Conservation (phyloP, 2,113 vertebrate species). For the Urocynchramus pylzowi region DNA sequence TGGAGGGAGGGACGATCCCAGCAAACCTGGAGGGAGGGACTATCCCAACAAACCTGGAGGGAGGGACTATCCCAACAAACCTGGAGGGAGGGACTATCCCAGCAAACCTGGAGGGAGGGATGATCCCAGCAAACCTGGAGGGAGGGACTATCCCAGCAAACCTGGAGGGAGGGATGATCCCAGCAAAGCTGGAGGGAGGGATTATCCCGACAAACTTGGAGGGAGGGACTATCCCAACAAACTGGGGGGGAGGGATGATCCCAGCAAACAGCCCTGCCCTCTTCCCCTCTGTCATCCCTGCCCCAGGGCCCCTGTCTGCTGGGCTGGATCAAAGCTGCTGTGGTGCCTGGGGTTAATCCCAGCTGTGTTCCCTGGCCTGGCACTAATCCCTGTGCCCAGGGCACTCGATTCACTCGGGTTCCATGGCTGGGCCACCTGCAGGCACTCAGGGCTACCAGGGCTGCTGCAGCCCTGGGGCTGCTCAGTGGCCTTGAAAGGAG, state of each 20-base stretch:
- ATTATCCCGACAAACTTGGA: too few relatives aligned
- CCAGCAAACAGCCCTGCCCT: background rate
- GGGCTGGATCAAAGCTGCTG: background rate
- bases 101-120: background rate
- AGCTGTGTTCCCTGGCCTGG: background rate
- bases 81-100: conserved; percentile 44
- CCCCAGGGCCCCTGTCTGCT: background rate
- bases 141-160: conserved; percentile 50
- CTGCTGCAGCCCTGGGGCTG: background rate
- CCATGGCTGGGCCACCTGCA: background rate
- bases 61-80: too few relatives aligned
- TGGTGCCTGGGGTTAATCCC: background rate
- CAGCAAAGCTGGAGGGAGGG: too few relatives aligned
- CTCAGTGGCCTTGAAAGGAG: background rate
- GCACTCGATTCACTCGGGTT: background rate
- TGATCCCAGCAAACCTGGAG: conserved; percentile 6
- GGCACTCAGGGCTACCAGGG: background rate
- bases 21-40: background rate
- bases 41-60: too few relatives aligned
- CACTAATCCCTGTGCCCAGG: background rate
- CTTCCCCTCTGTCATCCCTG: background rate
- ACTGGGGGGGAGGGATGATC: conserved; percentile 45
- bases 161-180: conserved; percentile 28
- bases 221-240: background rate
- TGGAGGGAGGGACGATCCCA: conserved; percentile 24